These are phyloP conservation scores for Microcebus jonahi DNA, from an alignment of 2,113 vertebrate species.

Conservation along the genomic window DNA sequence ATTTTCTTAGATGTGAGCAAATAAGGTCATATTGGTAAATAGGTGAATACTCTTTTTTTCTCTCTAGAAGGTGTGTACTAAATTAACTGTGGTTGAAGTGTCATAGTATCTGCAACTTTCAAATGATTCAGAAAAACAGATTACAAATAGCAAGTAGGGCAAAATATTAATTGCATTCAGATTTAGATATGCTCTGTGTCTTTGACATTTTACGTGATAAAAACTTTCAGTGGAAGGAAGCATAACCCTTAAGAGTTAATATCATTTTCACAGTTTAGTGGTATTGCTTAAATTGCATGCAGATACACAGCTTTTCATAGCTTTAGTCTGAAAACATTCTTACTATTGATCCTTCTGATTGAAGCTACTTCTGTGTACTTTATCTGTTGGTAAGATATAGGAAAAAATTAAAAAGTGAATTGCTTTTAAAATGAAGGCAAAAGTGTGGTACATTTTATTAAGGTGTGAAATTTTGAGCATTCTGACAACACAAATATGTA, in stretches of 20 bases:
- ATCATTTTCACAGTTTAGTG: neutral
- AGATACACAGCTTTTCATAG: neutral
- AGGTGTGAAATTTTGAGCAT: neutral
- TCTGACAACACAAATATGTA: neutral
- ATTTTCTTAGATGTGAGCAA: neutral
- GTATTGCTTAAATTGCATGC: neutral
- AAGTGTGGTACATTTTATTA: neutral
- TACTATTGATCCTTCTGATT: neutral
- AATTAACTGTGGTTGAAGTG: slow-evolving; percentile 39
- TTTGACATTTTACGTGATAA: slow-evolving; percentile 13
- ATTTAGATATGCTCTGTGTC: neutral
- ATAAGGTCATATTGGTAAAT: neutral
- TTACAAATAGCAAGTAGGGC: neutral
- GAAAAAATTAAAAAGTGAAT: neutral
- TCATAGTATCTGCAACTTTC: neutral
- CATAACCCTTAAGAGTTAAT: neutral
- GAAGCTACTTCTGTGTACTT: neutral
- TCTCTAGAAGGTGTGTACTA: neutral
- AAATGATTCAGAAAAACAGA: neutral
- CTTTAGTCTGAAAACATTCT: neutral
- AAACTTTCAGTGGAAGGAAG: neutral
- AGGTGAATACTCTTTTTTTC: neutral
- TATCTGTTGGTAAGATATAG: neutral
- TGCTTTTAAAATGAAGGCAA: neutral
- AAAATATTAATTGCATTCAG: neutral